Evolutionary conservation across 1,140 invertebrate species (phyloP).

Genomic region (Pristionchus pacificus): DNA sequence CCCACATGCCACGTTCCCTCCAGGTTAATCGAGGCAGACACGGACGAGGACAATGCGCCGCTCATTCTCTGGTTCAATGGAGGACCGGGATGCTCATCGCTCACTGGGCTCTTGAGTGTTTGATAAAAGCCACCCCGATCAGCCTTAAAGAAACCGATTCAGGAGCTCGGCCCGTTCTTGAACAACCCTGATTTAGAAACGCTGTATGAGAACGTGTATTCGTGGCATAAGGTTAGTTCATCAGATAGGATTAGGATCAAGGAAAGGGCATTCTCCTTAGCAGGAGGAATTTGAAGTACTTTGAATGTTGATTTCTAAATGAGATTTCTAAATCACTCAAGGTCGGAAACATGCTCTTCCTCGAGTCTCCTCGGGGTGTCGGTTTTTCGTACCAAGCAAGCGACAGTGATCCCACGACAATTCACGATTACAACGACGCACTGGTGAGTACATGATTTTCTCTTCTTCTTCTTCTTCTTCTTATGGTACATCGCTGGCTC

Average conservation of each 20-base stretch:
- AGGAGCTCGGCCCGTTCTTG: constrained; percentile 63
- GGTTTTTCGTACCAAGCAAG: constrained; percentile 49
- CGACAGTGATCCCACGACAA: neutral
- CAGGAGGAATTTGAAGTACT: too few relatives aligned
- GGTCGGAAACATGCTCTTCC: constrained; percentile 69
- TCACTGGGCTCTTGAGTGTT: constrained; percentile 61
- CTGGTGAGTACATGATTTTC: constrained; percentile 6
- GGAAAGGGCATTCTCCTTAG: too few relatives aligned
- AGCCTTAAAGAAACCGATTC: too few relatives aligned
- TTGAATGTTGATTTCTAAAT: too few relatives aligned
- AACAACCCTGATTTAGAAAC: constrained; percentile 58
- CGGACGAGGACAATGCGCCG: constrained; percentile 59
- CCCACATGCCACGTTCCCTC: neutral
- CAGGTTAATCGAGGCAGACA: constrained; percentile 62
- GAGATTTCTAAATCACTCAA: too few relatives aligned
- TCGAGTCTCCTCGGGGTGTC: constrained; percentile 64
- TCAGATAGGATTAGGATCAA: too few relatives aligned
- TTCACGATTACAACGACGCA: neutral
- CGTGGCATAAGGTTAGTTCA: constrained; percentile 58
- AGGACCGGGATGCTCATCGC: constrained; percentile 63
- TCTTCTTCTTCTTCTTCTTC: too few relatives aligned
- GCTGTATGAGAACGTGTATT: constrained; percentile 50
- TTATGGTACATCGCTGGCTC: too few relatives aligned
- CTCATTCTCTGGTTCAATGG: constrained; percentile 64
- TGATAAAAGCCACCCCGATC: too few relatives aligned